A percentile compares a stretch with the other conserved stretches of the same genome.
Conservation (phyloP, 2,888 invertebrate genomes). For the Cactoblastis cactorum region DNA sequence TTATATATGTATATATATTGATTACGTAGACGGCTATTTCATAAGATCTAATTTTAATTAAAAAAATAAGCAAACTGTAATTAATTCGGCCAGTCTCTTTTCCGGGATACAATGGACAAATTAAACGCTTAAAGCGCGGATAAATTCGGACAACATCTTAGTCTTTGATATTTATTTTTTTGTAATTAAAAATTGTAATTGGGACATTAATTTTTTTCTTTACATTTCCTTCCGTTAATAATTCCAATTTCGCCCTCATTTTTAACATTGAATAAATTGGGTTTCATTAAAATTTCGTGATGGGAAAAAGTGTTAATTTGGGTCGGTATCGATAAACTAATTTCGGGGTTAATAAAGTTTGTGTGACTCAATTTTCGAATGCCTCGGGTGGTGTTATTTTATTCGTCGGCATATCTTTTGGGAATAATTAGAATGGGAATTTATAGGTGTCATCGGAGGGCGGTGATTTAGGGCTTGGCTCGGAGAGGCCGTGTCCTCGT, state of each 20-base stretch:
- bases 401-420: slow-evolving; percentile 63
- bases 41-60: slow-evolving; percentile 73
- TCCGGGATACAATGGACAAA: slow-evolving; percentile 60
- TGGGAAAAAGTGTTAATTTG: slow-evolving; percentile 40
- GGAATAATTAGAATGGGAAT: slow-evolving; percentile 69
- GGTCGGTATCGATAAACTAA: slow-evolving; percentile 48
- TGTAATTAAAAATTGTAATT: slow-evolving; percentile 42
- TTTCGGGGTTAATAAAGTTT: slow-evolving; percentile 53
- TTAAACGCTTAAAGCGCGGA: slow-evolving; percentile 48
- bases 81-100: slow-evolving; percentile 58
- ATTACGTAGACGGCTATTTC: slow-evolving; percentile 57
- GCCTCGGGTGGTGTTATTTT: slow-evolving; percentile 58
- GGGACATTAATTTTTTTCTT: slow-evolving; percentile 36
- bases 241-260: slow-evolving; percentile 33
- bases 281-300: slow-evolving; percentile 21
- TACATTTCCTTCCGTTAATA: slow-evolving; percentile 26
- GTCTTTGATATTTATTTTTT: slow-evolving; percentile 44
- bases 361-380: slow-evolving; percentile 56
- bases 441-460: slow-evolving; percentile 66
- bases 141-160: slow-evolving; percentile 41
- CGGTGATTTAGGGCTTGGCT: slow-evolving; percentile 51
- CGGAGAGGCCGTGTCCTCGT: slow-evolving; percentile 39
- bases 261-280: slow-evolving; percentile 29
- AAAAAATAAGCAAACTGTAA: slow-evolving; percentile 71
- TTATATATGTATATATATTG: no score